These are phyloP conservation scores for Drosophila funebris DNA, from an alignment of 1,140 invertebrate species.

Conservation along the genomic window DNA sequence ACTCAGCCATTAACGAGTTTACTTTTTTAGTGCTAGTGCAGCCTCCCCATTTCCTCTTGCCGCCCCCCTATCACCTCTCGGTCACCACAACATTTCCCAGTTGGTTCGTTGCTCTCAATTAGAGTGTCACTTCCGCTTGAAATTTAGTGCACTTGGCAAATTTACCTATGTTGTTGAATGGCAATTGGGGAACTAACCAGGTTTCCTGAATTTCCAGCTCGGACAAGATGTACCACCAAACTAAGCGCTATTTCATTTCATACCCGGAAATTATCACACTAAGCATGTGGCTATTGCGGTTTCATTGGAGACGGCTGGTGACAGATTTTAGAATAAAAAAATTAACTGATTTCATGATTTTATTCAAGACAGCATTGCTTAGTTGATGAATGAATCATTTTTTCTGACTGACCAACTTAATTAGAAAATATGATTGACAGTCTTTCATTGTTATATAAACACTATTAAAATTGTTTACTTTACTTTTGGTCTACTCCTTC, in stretches of 20 bases:
- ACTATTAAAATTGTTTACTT: too few relatives aligned
- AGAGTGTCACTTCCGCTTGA: constrained; percentile 44
- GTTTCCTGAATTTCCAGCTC: not conserved
- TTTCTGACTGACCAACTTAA: too few relatives aligned
- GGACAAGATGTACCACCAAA: not conserved
- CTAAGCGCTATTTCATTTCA: not conserved
- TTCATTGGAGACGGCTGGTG: not conserved
- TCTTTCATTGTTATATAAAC: too few relatives aligned
- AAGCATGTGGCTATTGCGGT: constrained; percentile 9
- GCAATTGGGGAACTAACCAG: not conserved
- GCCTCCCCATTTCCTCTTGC: not conserved
- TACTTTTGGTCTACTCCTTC: too few relatives aligned
- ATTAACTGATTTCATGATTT: too few relatives aligned
- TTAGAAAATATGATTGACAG: too few relatives aligned
- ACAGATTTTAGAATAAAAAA: not conserved
- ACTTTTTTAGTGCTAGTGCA: constrained; percentile 53
- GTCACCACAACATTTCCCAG: constrained; percentile 50
- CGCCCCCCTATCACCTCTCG: not conserved
- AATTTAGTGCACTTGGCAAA: constrained; percentile 56
- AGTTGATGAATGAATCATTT: too few relatives aligned
- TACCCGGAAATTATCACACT: constrained; percentile 19
- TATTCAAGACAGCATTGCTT: too few relatives aligned
- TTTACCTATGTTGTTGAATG: constrained; percentile 58
- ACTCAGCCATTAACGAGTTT: constrained; percentile 75
- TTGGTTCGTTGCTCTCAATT: constrained; percentile 44